Evolutionary conservation across 2,113 vertebrate species (phyloP), one percentile per base, ranked within the genome.

Genomic region (Xiphorhynchus elegans): DNA sequence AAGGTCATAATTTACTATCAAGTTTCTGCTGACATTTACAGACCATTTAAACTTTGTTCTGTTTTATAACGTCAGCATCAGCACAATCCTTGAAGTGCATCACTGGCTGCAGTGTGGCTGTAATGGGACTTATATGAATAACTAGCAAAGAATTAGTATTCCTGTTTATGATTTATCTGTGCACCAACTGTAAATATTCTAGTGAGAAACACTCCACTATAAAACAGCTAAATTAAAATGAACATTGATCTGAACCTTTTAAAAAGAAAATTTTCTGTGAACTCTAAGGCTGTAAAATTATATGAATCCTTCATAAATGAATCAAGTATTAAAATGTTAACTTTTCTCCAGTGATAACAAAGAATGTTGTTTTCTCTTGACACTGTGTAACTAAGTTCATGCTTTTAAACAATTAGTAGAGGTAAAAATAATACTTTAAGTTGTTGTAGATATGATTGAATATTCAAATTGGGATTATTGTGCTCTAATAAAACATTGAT

Each of bases 11-110:
- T 96, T 97, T 96, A 96, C 81, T 92, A 84, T 82, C 79, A 86
- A 52, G 73, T 97, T 96, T 97, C 93, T 96, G 95, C 95, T 97
- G 97, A 97, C 96, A 97, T 97, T 97, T 97, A 95, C 95, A 96
- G 88, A 96, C 88, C 96, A 93, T 96, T 97, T 97, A 94, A 96
- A 96, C 93, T 95, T 97, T 96, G 94, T 95, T 97, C 82, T 93
- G 64, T 77, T 95, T 92, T 95, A 90, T 90, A 96, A 96, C 84
- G 3, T 92, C 90, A 95, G 88, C 93, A 96, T 97, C 96, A 97
- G 96, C 97, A 97, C 95, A 97, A 95, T 95, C 95, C 89, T 95
- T 93, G 81, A 94, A 95, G 85, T 95, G 91, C 90, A 97, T 97
- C 95, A 79, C 85, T 96, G 95, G 90, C 64, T 97, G 78, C 86